Base-by-base conservation (phyloP, 2,113 vertebrate genomes). In the Aphelocoma coerulescens region DNA sequence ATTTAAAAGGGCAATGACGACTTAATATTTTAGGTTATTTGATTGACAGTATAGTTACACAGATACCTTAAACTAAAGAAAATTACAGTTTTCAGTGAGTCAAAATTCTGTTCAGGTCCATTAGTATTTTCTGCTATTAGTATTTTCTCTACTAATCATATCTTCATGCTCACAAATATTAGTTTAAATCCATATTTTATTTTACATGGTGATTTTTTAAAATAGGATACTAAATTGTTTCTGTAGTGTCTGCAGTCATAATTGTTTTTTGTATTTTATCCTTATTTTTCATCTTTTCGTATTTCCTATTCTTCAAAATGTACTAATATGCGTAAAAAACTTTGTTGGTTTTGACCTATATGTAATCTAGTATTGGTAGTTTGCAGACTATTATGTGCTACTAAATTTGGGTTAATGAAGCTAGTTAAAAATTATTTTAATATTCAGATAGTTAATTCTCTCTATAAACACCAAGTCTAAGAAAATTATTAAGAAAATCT, bases 1-100 rank as follows among this genome's bases (percentile, higher is more conserved):
- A 99, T 99, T 99, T 99, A 98, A 99, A 99, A 99, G 99, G 99
- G 99, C 99, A 99, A 98, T 99, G 99, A 99, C 97, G 98, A 99
- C 98, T 99, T 99, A 98, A 99, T 99, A 99, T 99, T 99, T 99
- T 99, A 98, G 98, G 98, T 98, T 98, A 97, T 97, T 98, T 99
- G 98, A 99, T 98, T 99, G 98, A 98, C 98, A 98, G 92, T 98
- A 95, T 97, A 91, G 98, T 98, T 97, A 96, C 80, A 95, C 93
- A 94, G 97, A 96, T 97, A 98, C 98, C 97, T 98, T 95, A 73
- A 97, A 76, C 52, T 74, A 87, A 96, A 94, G 85, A 93, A 72
- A 89, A 63, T 68, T 19, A 32, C 54, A 89, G 43, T 95, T 89
- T 96, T 39, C 55, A 63, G 21, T 78, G 49, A 58, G 74, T 76